Percentiles rank a stretch among this genome's conserved stretches.
Evolutionary conservation across 2,797 vertebrate species (phyloP).

Genomic region (Thunnus albacares): DNA sequence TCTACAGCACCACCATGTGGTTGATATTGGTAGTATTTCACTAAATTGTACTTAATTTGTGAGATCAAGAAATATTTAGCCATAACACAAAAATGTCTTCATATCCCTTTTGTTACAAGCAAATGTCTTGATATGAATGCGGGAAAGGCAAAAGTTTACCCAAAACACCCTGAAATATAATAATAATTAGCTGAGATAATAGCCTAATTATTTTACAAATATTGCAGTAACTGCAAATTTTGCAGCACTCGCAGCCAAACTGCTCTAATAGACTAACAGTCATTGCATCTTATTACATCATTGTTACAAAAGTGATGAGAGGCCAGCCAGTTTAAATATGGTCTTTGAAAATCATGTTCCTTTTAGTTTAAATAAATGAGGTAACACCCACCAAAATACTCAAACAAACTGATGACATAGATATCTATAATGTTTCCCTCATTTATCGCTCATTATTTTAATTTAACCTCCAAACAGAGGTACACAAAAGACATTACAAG

Average conservation of each 20-base stretch:
- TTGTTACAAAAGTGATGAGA: no score
- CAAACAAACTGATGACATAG: background rate
- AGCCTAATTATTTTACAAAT: no score
- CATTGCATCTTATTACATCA: no score
- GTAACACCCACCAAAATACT: background rate
- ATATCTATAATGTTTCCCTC: background rate
- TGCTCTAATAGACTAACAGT: no score
- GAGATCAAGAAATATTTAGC: background rate
- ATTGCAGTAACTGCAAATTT: no score
- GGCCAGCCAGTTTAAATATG: no score
- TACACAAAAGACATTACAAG: background rate
- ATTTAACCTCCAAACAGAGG: background rate
- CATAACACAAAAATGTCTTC: background rate
- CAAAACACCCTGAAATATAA: background rate
- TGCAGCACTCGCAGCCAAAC: no score
- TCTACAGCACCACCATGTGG: no score
- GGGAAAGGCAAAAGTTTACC: background rate
- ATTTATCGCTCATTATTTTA: background rate
- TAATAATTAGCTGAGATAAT: no score
- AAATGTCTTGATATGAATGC: background rate
- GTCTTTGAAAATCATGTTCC: background rate
- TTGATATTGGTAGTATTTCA: background rate
- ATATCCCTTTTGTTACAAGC: no score
- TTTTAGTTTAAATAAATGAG: background rate
- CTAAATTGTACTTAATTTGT: background rate